Base-by-base conservation (phyloP, 2,888 invertebrate species). In the Ormyrus rosae region DNA sequence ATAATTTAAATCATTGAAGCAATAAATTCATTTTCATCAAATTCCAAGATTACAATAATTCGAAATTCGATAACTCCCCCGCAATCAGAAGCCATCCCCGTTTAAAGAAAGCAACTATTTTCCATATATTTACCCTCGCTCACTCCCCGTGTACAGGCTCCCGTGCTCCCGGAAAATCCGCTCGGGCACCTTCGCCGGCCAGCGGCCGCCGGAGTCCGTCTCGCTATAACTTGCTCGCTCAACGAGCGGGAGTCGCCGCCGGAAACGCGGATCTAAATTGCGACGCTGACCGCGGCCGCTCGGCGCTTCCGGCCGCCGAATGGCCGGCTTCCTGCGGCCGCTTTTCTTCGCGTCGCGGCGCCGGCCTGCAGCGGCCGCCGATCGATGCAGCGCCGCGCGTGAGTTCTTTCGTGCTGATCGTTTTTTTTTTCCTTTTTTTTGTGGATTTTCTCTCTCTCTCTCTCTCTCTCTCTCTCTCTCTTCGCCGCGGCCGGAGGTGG, bases 251-350 rank as follows among this genome's bases (percentile, higher is more conserved):
- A 34, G 48, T 19, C 19, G 19, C 19, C 55, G 67, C 6, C 87
- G 88, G 86, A 88, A 86, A 86, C 86, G 85, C 85, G 85, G 83
- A 87, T 85, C 86, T 87, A 87, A 87, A 88, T 88, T 86, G 86
- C 85, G 83, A 82, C 85, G 85, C 86, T 86, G 86, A 87, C 86
- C 86, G 85, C 84, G 70, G 19, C 19, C 19, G 19, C 19, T 19
- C 19, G 19, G 75, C 68, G 64, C 79, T 76, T 81, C 77, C 77
- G 76, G 50, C 65, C 55, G 13, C 69, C 73, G 70, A 78, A 70
- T 78, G 74, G 70, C 46, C 70, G 65, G 78, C 67, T 74, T 81
- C 81, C 77, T 63, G 73, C 53, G 69, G 64, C 48, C 76, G 75
- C 75, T 80, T 80, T 80, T 75, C 80, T 70, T 74, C 75, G 68